Conservation (phyloP, 2,797 vertebrate genomes). For the Geotria australis region DNA sequence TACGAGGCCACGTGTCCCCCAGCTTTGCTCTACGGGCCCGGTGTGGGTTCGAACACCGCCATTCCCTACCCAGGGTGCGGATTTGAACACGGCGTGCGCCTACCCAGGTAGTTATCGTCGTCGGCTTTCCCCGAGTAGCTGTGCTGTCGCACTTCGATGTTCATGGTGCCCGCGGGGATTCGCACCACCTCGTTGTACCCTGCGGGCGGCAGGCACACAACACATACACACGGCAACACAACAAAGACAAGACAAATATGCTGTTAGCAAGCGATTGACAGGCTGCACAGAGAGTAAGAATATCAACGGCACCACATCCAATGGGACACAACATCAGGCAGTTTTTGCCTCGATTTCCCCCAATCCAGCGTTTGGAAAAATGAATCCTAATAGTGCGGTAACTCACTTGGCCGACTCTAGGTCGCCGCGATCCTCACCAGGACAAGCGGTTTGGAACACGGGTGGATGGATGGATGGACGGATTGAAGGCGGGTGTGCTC, state of each 20-base stretch:
- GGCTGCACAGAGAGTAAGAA: not conserved
- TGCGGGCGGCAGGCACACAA: constrained; percentile 5
- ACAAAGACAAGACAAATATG: not conserved
- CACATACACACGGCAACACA: not conserved
- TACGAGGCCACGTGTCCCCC: no score
- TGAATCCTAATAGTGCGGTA: no score
- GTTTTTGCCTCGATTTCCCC: no score
- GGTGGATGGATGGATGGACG: no score
- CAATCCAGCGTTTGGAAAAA: no score
- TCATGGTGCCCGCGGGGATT: constrained; percentile 86
- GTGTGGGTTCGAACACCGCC: not conserved
- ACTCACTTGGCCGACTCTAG: no score
- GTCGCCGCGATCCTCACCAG: no score
- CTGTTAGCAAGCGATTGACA: not conserved
- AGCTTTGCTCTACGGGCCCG: no score
- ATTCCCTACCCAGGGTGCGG: constrained; percentile 13
- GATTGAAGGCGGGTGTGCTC: no score
- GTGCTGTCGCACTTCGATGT: constrained; percentile 85
- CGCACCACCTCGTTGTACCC: constrained; percentile 78
- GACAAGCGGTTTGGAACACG: no score
- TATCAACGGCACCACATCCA: not conserved
- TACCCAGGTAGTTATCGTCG: constrained; percentile 84
- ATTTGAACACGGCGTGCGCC: not conserved
- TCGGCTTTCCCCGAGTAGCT: constrained; percentile 91
- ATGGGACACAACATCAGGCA: no score